Percentiles rank a stretch among this genome's conserved stretches.
Conservation (phyloP, 2,797 vertebrate species). For the Neoniphon sammara region DNA sequence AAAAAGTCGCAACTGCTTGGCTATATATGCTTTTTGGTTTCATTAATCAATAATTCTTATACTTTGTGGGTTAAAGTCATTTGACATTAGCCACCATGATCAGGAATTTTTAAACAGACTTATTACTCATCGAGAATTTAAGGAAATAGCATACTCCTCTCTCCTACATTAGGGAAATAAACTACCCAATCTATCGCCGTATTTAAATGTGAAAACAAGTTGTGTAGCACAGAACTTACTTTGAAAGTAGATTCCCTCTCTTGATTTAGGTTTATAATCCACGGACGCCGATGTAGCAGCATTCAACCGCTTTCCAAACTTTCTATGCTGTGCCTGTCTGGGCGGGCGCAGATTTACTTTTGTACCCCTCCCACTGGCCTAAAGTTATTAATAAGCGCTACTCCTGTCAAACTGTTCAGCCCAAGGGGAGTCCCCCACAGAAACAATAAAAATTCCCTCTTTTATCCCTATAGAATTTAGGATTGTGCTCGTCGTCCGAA, state of each 20-base stretch:
- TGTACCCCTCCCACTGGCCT: constrained; percentile 61
- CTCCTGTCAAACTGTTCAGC: constrained; percentile 11
- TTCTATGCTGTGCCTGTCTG: constrained; percentile 58
- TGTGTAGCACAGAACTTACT: constrained; percentile 62
- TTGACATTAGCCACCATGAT: no score
- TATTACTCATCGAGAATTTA: not conserved
- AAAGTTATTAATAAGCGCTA: not conserved
- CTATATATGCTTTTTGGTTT: no score
- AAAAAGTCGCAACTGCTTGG: no score
- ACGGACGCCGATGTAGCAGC: constrained; percentile 41
- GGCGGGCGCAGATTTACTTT: constrained; percentile 61
- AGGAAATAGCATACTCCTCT: not conserved
- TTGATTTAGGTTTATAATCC: constrained; percentile 65
- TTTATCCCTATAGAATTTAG: not conserved
- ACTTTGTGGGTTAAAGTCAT: no score
- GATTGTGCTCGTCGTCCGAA: not conserved
- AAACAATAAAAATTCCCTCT: no score
- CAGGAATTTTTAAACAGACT: no score
- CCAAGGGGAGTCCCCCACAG: no score
- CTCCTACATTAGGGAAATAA: not conserved
- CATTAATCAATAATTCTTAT: no score
- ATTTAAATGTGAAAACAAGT: not conserved
- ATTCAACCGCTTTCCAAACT: constrained; percentile 68
- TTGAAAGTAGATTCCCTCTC: constrained; percentile 6
- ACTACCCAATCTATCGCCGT: not conserved